These are phyloP conservation scores for Ia io DNA, from an alignment of 2,113 vertebrate genomes.

Conservation along the genomic window DNA sequence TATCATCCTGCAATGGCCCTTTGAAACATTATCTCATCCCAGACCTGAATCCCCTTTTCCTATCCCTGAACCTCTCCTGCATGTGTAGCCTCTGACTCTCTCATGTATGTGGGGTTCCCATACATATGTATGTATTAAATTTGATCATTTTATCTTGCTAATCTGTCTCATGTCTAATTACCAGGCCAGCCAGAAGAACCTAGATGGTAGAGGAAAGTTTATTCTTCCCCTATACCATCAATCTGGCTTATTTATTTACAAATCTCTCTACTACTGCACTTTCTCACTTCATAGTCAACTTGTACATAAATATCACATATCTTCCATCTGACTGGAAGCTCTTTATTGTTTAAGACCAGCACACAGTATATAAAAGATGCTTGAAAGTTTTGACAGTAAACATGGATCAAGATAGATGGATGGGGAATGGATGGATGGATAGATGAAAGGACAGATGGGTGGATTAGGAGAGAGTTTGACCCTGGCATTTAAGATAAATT, in stretches of 20 bases:
- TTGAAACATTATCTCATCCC: background rate
- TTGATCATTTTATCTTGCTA: background rate
- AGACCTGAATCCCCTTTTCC: background rate
- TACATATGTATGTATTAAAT: background rate
- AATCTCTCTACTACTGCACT: background rate
- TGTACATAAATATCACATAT: background rate
- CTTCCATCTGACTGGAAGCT: background rate
- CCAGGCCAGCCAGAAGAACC: background rate
- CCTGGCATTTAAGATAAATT: background rate
- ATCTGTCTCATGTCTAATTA: background rate
- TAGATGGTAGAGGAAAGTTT: background rate
- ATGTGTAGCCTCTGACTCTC: background rate
- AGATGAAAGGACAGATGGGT: background rate
- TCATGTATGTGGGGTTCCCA: background rate
- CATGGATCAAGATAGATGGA: background rate
- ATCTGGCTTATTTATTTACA: background rate
- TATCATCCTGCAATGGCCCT: background rate
- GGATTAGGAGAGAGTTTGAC: background rate
- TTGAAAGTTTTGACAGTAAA: background rate
- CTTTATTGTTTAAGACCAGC: background rate
- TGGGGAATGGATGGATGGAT: background rate
- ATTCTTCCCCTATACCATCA: background rate
- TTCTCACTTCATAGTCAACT: background rate
- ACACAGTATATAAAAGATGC: background rate
- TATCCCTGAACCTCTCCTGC: background rate